phyloP scores from a whole-genome alignment of 2,888 invertebrate species.

The Julus scandinavius region DNA sequence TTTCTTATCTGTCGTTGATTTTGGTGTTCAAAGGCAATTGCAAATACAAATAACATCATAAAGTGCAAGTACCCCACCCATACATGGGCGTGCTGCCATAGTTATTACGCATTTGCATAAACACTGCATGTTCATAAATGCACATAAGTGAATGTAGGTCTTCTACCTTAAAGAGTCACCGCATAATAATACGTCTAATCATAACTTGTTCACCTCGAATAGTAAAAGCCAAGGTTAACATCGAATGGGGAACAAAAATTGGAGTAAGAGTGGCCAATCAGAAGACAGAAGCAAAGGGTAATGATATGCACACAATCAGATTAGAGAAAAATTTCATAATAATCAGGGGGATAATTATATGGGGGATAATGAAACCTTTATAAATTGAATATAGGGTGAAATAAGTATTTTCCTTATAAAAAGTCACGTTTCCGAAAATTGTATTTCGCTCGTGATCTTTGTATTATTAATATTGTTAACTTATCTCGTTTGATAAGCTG shows the following conservation, averaged over 20 bases:
- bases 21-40: not conserved
- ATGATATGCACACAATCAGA: not conserved
- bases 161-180: slow-evolving; percentile 31
- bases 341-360: not conserved
- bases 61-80: slow-evolving; percentile 42
- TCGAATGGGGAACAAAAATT: not conserved
- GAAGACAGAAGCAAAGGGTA: not conserved
- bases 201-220: slow-evolving; percentile 42
- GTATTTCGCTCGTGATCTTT: no score
- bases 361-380: not conserved
- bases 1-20: not conserved
- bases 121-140: slow-evolving; percentile 1
- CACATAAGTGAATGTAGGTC: slow-evolving; percentile 25
- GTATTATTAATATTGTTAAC: no score
- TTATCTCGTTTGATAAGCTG: no score
- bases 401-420: not conserved
- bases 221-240: slow-evolving; percentile 42
- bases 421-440: no score
- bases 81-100: not conserved
- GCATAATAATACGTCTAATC: slow-evolving; percentile 36
- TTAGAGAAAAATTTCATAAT: not conserved
- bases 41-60: slow-evolving; percentile 10
- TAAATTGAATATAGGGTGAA: not conserved
- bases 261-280: slow-evolving; percentile 20
- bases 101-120: slow-evolving; percentile 37